These are phyloP conservation scores for Ophioninae sp. DNA, from an alignment of 2,888 invertebrate genomes.

Conservation along the genomic window DNA sequence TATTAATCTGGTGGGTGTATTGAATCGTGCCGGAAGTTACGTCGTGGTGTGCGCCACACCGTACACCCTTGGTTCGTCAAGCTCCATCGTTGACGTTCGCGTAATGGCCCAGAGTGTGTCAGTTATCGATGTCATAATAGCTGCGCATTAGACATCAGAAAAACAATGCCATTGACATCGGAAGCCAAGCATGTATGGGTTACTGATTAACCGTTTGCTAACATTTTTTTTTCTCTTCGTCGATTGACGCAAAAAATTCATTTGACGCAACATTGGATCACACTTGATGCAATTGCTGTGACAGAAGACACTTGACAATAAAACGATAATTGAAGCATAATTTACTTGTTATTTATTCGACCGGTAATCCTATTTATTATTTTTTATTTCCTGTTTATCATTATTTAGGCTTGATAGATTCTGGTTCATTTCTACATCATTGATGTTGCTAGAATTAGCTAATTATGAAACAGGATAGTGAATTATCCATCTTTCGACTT, in stretches of 20 bases:
- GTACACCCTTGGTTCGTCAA: slow-evolving; percentile 69
- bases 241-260: not conserved
- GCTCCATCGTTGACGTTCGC: slow-evolving; percentile 70
- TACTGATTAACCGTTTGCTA: not conserved
- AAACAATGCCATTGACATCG: not conserved
- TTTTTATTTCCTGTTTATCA: not conserved
- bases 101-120: slow-evolving; percentile 72
- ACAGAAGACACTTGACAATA: not conserved
- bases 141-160: slow-evolving; percentile 70
- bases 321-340: not conserved
- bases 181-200: not conserved
- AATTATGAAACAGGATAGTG: too few species aligned
- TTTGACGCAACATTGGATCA: not conserved
- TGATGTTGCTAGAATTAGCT: not conserved
- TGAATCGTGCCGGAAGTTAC: slow-evolving; percentile 71
- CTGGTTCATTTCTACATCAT: not conserved
- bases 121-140: slow-evolving; percentile 70
- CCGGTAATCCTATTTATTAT: not conserved
- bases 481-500: too few species aligned
- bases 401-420: not conserved
- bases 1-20: slow-evolving; percentile 72
- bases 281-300: not conserved
- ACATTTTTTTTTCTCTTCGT: not conserved
- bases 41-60: slow-evolving; percentile 74
- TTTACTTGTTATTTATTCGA: not conserved